Evolutionary conservation across 2,888 invertebrate genomes (phyloP).

Genomic region (Thera britannica): DNA sequence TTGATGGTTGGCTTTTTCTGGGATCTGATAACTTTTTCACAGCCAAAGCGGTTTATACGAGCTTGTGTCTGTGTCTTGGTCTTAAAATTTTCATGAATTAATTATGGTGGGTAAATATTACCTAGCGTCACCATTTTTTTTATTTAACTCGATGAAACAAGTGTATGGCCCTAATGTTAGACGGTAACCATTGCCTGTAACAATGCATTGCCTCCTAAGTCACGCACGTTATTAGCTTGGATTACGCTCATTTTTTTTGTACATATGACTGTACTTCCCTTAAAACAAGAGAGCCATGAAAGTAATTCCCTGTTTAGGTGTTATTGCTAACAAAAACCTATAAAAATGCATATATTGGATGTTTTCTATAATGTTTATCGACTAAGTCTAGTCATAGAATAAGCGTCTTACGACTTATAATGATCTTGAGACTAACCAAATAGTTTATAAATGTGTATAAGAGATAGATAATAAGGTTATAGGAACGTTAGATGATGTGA

Average conservation of each 20-base stretch:
- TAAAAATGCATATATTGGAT: conserved; percentile 2
- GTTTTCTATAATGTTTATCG: conserved; percentile 13
- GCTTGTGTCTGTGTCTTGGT: no score
- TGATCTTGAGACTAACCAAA: conserved; percentile 14
- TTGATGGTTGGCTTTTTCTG: no score
- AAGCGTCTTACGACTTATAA: conserved; percentile 24
- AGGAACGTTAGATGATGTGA: neutral
- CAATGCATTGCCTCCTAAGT: no score
- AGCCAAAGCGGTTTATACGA: no score
- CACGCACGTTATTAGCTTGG: neutral
- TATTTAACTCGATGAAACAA: no score
- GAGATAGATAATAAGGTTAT: neutral
- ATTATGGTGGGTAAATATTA: no score
- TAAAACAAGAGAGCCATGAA: conserved; percentile 2
- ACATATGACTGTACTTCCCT: neutral
- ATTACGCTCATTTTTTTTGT: conserved; percentile 2
- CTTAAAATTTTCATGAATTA: no score
- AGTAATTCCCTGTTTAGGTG: conserved; percentile 3
- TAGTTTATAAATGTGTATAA: conserved; percentile 12
- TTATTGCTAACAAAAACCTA: neutral
- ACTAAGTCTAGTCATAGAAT: conserved; percentile 47
- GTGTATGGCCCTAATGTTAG: no score
- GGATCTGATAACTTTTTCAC: no score
- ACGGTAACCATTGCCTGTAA: no score
- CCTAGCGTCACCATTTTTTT: no score